These are phyloP conservation scores for Dreissena rostriformis DNA, from an alignment of 1,140 invertebrate species.

Conservation along the genomic window DNA sequence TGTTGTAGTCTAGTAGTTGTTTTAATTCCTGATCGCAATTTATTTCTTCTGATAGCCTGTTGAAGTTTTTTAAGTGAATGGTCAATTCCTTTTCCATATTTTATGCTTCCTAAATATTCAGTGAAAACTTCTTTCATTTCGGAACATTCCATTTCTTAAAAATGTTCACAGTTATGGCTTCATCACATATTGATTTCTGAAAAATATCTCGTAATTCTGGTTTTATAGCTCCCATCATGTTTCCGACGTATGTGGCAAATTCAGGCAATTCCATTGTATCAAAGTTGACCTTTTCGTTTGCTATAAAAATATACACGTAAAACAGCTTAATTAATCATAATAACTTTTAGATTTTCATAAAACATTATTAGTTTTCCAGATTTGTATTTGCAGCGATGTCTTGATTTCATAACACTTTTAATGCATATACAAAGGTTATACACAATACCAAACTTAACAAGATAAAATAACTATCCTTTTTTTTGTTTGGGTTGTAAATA, in stretches of 20 bases:
- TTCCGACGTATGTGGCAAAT: slow-evolving; percentile 1
- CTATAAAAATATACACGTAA: background rate
- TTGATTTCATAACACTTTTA: background rate
- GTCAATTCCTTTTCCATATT: slow-evolving; percentile 16
- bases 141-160: background rate
- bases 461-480: too few species aligned
- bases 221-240: slow-evolving; percentile 1
- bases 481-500: too few species aligned
- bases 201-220: background rate
- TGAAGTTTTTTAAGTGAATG: background rate
- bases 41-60: background rate
- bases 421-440: background rate
- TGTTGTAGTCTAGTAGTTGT: background rate
- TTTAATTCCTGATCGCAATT: background rate
- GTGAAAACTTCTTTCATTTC: slow-evolving; percentile 10
- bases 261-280: background rate
- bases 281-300: background rate
- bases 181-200: background rate
- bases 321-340: background rate
- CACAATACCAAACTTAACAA: background rate
- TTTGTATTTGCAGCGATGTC: background rate
- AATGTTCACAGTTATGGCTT: background rate
- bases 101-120: background rate
- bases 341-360: background rate
- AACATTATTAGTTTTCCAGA: background rate